Evolutionary conservation across 1,140 invertebrate species (phyloP).

Genomic region (Nephotettix cincticeps): DNA sequence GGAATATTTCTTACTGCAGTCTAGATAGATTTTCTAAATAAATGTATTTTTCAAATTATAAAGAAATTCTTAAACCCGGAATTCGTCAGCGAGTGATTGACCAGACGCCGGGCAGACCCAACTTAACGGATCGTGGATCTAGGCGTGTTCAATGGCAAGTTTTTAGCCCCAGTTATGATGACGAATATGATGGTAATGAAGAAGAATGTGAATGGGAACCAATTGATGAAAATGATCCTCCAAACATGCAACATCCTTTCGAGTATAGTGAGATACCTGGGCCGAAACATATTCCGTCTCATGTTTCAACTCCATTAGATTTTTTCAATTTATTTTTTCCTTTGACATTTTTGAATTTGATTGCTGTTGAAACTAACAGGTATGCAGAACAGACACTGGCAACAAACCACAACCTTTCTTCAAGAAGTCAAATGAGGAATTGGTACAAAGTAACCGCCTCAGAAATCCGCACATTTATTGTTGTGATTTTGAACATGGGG

Average conservation of each 20-base stretch:
- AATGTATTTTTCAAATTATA: no score
- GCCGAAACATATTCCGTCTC: background rate
- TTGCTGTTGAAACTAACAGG: background rate
- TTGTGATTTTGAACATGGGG: slow-evolving; percentile 20
- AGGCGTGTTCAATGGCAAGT: no score
- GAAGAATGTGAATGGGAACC: background rate
- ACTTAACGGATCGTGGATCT: no score
- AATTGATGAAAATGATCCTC: background rate
- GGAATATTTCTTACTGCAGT: no score
- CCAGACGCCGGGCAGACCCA: no score
- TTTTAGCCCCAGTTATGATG: no score
- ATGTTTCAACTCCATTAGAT: background rate
- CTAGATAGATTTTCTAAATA: no score
- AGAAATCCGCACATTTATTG: slow-evolving; percentile 17
- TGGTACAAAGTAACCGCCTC: background rate
- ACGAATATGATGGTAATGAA: no score
- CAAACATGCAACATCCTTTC: background rate
- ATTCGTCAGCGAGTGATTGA: no score
- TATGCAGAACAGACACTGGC: background rate
- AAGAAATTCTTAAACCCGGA: no score
- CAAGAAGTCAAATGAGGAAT: background rate
- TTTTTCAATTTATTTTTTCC: slow-evolving; percentile 16
- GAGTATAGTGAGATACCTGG: background rate
- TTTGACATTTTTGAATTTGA: background rate
- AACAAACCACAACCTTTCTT: background rate